phyloP scores from a whole-genome alignment of 2,113 vertebrate genomes.

The Meleagris gallopavo region DNA sequence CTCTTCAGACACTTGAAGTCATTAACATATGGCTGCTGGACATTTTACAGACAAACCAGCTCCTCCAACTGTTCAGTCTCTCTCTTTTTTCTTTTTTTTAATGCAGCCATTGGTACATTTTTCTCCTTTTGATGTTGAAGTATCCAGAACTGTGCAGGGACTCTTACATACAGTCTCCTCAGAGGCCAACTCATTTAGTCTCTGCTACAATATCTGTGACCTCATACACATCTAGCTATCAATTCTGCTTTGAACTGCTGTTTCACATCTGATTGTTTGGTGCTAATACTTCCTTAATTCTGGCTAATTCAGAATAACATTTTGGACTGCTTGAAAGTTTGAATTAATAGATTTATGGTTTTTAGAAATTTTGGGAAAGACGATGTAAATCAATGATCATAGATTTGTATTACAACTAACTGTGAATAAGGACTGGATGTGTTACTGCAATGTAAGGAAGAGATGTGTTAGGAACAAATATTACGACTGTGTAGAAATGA shows the following conservation, averaged over 20 bases:
- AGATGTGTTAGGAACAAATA: neutral
- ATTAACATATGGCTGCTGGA: neutral
- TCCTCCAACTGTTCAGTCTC: neutral
- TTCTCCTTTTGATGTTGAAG: neutral
- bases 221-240: neutral
- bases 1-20: neutral
- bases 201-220: neutral
- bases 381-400: neutral
- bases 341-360: neutral
- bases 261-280: neutral
- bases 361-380: neutral
- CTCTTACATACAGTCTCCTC: neutral
- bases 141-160: neutral
- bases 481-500: neutral
- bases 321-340: neutral
- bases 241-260: neutral
- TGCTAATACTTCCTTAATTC: neutral
- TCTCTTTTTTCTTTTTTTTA: neutral
- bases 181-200: neutral
- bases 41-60: constrained; percentile 5
- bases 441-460: neutral
- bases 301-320: neutral
- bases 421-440: neutral
- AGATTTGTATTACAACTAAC: neutral
- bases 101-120: neutral